Percentiles rank a stretch among this genome's conserved stretches.
These are phyloP conservation scores for Pristionchus japonicus DNA, from an alignment of 2,888 invertebrate genomes.

Conservation along the genomic window DNA sequence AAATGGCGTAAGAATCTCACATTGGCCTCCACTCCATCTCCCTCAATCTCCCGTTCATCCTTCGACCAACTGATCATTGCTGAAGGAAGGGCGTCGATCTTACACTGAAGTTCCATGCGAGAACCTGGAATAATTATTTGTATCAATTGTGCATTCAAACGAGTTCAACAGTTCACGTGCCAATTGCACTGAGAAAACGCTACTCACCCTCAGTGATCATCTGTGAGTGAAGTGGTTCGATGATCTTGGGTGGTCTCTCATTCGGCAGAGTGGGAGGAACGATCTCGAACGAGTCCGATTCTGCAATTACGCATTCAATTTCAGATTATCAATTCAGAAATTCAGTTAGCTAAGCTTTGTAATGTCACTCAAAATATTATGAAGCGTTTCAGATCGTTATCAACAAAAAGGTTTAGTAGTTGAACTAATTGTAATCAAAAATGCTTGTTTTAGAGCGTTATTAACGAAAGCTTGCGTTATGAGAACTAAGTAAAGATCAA, in stretches of 20 bases:
- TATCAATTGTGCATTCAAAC: background rate
- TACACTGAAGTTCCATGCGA: conserved; percentile 62
- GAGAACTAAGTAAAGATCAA: background rate
- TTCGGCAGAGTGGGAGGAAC: conserved; percentile 64
- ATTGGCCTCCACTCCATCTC: conserved; percentile 37
- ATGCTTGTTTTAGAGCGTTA: background rate
- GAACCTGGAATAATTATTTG: conserved; percentile 51
- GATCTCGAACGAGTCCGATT: conserved; percentile 56
- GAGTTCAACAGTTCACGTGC: background rate
- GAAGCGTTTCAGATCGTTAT: background rate
- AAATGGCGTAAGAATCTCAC: background rate
- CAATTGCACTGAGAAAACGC: no score
- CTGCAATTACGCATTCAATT: no score
- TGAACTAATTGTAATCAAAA: no score
- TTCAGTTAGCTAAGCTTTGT: background rate
- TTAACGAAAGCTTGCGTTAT: background rate
- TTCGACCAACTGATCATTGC: conserved; percentile 66
- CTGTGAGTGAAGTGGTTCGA: conserved; percentile 63
- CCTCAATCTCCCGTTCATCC: conserved; percentile 57
- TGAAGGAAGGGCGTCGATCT: conserved; percentile 62
- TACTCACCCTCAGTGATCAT: conserved; percentile 58
- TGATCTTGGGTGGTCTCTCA: conserved; percentile 64
- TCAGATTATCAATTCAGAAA: background rate
- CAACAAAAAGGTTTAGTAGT: background rate
- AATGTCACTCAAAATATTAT: background rate